Conservation (phyloP, 1,140 invertebrate species). For the Venustaconcha ellipsiformis region DNA sequence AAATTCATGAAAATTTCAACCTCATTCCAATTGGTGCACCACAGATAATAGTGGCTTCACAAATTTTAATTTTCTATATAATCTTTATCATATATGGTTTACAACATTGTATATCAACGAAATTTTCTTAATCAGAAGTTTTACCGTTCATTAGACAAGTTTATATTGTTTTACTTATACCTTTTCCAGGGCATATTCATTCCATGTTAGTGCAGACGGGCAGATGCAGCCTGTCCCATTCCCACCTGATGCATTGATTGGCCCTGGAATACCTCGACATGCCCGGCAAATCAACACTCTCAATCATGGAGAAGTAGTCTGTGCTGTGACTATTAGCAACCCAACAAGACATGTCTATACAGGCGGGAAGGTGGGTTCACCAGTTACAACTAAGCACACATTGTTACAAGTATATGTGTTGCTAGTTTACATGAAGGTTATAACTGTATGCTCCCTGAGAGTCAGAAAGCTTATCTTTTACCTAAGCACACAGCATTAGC, state of each 20-base stretch:
- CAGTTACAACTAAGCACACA: background rate
- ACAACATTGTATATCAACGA: no score
- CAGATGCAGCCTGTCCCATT: slow-evolving; percentile 93
- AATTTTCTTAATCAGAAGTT: no score
- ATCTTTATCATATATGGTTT: no score
- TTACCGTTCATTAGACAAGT: background rate
- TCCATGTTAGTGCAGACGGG: slow-evolving; percentile 88
- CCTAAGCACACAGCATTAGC: background rate
- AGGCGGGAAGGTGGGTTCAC: slow-evolving; percentile 83
- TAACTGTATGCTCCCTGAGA: background rate
- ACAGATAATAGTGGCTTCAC: no score
- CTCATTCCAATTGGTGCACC: no score
- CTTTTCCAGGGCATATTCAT: slow-evolving; percentile 86
- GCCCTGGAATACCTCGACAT: slow-evolving; percentile 91
- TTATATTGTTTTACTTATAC: slow-evolving; percentile 4
- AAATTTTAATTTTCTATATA: no score
- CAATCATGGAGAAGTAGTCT: slow-evolving; percentile 94
- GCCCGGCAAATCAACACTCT: slow-evolving; percentile 91
- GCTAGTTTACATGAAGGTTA: background rate
- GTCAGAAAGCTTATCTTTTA: background rate
- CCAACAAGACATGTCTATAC: slow-evolving; percentile 96
- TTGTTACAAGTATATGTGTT: background rate
- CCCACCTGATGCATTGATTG: slow-evolving; percentile 93
- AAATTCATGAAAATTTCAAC: no score
- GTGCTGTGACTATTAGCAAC: slow-evolving; percentile 89